phyloP scores from a whole-genome alignment of 1,140 invertebrate species.

The Steinernema feltiae region DNA sequence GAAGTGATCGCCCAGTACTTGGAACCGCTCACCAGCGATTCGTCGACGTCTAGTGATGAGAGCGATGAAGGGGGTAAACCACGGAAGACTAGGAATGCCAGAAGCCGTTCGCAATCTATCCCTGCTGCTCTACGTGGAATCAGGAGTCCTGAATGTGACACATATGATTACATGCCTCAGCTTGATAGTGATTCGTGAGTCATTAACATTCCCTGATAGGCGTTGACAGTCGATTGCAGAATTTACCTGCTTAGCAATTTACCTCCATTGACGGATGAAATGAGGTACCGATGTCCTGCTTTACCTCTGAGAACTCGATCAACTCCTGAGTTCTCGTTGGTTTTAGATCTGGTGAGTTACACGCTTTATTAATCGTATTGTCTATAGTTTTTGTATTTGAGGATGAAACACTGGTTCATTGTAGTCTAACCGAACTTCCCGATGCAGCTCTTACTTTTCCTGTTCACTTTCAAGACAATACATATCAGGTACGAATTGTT shows the following conservation, averaged over 20 bases:
- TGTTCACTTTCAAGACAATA: conserved; percentile 80
- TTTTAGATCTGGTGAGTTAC: conserved; percentile 75
- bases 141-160: neutral
- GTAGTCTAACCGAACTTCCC: conserved; percentile 80
- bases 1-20: conserved; percentile 1
- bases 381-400: too few relatives aligned
- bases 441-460: conserved; percentile 89
- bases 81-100: too few relatives aligned
- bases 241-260: conserved; percentile 71
- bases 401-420: conserved; percentile 94
- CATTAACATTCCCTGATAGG: neutral
- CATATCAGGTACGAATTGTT: conserved; percentile 66
- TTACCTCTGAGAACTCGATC: conserved; percentile 84
- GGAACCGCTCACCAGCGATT: neutral
- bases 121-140: neutral
- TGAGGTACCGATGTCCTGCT: conserved; percentile 77
- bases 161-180: neutral
- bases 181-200: conserved; percentile 1
- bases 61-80: neutral
- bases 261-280: conserved; percentile 78
- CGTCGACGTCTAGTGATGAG: neutral
- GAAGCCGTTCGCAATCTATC: neutral
- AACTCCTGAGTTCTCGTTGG: conserved; percentile 85
- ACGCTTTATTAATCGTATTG: too few relatives aligned
- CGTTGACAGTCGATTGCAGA: conserved; percentile 31